Conservation (phyloP, 2,797 vertebrate species). For the Scyliorhinus canicula region DNA sequence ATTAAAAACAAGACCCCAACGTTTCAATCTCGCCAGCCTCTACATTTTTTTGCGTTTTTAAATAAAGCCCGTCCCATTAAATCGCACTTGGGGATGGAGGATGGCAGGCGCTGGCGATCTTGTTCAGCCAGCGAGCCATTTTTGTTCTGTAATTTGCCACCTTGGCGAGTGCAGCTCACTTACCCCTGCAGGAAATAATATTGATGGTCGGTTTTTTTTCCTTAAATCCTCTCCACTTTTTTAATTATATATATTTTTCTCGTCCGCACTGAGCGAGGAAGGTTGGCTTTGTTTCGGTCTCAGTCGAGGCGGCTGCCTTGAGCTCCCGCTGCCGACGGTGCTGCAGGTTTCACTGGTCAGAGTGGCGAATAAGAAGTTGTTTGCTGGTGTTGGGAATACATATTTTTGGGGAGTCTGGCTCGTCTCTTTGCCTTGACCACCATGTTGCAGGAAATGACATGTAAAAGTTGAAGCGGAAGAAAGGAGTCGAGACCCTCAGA, state of each 20-base stretch:
- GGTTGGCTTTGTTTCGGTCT: not conserved
- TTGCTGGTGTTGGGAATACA: not conserved
- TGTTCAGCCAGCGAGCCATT: not conserved
- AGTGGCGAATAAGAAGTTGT: slow-evolving; percentile 12
- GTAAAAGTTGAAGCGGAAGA: slow-evolving; percentile 73
- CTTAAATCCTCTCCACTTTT: not conserved
- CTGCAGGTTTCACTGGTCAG: not conserved
- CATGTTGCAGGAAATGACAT: slow-evolving; percentile 98
- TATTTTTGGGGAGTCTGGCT: not conserved
- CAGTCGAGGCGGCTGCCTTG: not conserved
- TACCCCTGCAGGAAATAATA: not conserved
- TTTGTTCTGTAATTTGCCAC: not conserved
- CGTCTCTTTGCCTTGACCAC: slow-evolving; percentile 79
- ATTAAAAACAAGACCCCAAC: not conserved
- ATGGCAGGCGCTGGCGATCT: not conserved
- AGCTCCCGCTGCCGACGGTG: not conserved
- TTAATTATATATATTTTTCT: not conserved
- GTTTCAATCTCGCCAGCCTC: not conserved
- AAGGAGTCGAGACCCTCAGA: slow-evolving; percentile 54
- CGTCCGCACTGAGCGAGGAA: not conserved
- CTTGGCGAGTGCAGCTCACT: not conserved
- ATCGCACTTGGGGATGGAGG: not conserved
- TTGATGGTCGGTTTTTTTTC: not conserved
- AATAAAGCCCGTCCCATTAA: not conserved
- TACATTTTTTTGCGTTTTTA: not conserved